Evolutionary conservation across 2,797 vertebrate genomes (phyloP), one percentile per base, ranked within the genome.

Genomic region (Synanceia verrucosa): DNA sequence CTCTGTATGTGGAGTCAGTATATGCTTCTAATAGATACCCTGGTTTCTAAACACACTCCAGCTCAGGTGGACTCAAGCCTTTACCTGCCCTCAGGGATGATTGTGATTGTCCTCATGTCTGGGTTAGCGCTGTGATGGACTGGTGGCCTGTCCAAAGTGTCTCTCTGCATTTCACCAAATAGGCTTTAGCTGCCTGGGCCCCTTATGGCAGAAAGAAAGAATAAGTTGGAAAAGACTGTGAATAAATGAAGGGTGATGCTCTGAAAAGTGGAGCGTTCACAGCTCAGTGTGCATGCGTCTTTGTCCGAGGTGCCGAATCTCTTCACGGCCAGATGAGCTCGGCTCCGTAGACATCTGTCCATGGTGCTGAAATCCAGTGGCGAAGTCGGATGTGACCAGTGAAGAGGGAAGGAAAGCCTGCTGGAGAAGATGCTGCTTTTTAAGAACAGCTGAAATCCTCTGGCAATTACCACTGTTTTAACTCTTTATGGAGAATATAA

Each of bases 291-390:
- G 65, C 56, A 16, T 1, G 47, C 28, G 70, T 62, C 64, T 73
- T 74, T 67, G 86, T 90, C 89, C 72, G 31, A 57, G 85, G 83
- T 79, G 80, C 84, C 86, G 81, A 70, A 83, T 58, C 29, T 56
- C 43, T 82, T 77, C 63, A 80, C 46, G 23, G 75, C 58, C 73
- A 73, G 78, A 81, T 70, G 86, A 82, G 80, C 70, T 47, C 55
- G 41, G 78, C 68, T 68, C 18, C 50, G 62, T 71, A 58, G 82
- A 70, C 75, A 50, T 83, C 85, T 89, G 88, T 83, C 82, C 57
- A 1, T 57, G 78, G 83, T 67, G 76, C 84, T 82, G 84, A 82
- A 80, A 77, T 62, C 57, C 66, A 64, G 60, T 3, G 13, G 31
- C 11, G 23, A 36, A 71, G 67, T 73, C 57, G 66, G 68, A 62